Base-by-base conservation (phyloP, 2,113 vertebrate genomes). In the Isichthys henryi region DNA sequence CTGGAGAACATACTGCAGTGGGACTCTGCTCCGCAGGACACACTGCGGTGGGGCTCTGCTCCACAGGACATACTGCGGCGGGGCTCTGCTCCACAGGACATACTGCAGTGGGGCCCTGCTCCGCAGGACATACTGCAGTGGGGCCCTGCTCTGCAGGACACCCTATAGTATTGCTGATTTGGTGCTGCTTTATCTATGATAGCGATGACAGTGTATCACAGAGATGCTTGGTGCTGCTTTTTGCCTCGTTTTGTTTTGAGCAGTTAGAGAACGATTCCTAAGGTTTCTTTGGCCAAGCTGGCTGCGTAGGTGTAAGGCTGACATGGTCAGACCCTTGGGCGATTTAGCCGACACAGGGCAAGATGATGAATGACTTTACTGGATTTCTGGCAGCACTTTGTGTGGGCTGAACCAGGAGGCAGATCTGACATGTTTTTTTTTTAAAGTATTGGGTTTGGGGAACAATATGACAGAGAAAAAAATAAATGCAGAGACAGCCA, bases 401-500 rank as follows among this genome's bases (percentile, higher is more conserved):
- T 50, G 83, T 86, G 83, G 45, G 45, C 46, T 49, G 48, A 48
- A 86, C 83, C 46, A 27, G 83, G 46, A 49, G 23, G 48, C 45
- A 86, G 46, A n/a, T 80, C 74, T 43, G 35, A 80, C 35, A 15
- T 77, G 15, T 39, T 74, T 80, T 77, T 74, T 70, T 35, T 10
- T 31, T 11, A 70, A 80, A 80, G 46, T 86, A 48, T 86, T 86
- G 83, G 46, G n/a, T 86, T 86, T 50, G 11, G 45, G 43, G n/a
- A 86, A 50, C 82, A 85, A 48, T 50, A 7, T 3, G 13, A 86
- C 48, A 15, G 9, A 50, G 45, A 27, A 50, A 56, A 84, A 83
- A 23, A 48, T 46, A 13, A 10, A 23, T 21, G 6, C 82, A 23
- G 23, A 84, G 93, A 85, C 90, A 88, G 88, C 89, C 77, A 45